Evolutionary conservation across 2,113 vertebrate genomes (phyloP).

Genomic region (Chauna torquata): DNA sequence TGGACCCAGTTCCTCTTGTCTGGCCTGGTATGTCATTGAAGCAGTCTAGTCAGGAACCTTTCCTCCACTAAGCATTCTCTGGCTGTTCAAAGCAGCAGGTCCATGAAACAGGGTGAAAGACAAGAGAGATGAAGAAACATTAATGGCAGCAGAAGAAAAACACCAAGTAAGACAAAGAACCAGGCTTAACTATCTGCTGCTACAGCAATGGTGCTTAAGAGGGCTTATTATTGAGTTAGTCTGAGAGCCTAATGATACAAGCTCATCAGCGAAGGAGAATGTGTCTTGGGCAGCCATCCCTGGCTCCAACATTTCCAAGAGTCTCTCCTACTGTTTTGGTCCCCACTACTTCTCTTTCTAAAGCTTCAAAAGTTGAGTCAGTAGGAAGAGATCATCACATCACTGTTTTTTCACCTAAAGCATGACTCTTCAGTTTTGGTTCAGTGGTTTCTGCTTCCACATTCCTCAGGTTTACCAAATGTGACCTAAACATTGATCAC

Average conservation of each 20-base stretch:
- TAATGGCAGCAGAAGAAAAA: neutral
- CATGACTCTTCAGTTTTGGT: neutral
- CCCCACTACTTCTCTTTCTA: neutral
- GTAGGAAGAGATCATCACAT: neutral
- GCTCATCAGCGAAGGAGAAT: neutral
- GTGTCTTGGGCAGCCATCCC: neutral
- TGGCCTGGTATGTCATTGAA: neutral
- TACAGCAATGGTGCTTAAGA: neutral
- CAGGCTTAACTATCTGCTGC: neutral
- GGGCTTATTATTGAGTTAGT: neutral
- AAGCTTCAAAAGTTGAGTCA: neutral
- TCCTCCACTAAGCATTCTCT: neutral
- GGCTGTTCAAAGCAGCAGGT: neutral
- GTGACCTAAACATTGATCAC: neutral
- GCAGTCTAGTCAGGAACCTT: neutral
- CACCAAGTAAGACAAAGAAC: neutral
- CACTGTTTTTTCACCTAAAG: neutral
- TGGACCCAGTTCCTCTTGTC: neutral
- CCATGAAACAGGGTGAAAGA: neutral
- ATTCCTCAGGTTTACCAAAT: neutral
- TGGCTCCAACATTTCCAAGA: neutral
- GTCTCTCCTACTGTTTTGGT: neutral
- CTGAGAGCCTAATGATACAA: neutral
- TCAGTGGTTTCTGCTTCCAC: neutral
- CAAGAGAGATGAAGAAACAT: neutral